Percentiles rank a stretch among this genome's conserved stretches.
phyloP scores from a whole-genome alignment of 1,140 invertebrate genomes.

The Zelostemma sp. region DNA sequence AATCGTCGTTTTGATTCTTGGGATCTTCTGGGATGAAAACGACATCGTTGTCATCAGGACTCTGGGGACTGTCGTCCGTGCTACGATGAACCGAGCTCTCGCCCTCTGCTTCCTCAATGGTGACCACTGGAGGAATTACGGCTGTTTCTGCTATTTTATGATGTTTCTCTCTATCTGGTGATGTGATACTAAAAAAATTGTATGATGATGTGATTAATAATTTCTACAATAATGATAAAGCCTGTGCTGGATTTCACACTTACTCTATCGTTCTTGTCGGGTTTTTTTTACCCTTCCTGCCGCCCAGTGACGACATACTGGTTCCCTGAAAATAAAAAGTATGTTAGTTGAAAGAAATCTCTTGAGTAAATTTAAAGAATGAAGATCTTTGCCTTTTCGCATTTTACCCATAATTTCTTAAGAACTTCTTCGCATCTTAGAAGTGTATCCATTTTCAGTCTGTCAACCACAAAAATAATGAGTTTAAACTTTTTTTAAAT shows the following conservation, averaged over 20 bases:
- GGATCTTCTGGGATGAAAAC: conserved; percentile 15
- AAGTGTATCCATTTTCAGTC: conserved; percentile 76
- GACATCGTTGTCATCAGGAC: conserved; percentile 22
- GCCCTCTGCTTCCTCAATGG: not conserved
- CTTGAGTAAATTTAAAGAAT: not conserved
- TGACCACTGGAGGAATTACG: conserved; percentile 1
- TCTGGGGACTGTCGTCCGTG: conserved; percentile 16
- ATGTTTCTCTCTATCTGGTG: not conserved
- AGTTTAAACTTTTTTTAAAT: conserved; percentile 5
- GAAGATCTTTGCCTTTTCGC: conserved; percentile 70
- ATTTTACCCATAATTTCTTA: conserved; percentile 74
- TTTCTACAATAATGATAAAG: not conserved
- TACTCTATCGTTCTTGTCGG: no score
- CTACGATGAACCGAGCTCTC: conserved; percentile 35
- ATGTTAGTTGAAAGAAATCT: not conserved
- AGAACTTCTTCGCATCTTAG: conserved; percentile 76
- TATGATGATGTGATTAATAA: no score
- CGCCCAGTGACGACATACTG: not conserved
- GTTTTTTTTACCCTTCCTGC: not conserved
- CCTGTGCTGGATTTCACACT: no score
- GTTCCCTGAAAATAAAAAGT: not conserved
- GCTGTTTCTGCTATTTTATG: not conserved
- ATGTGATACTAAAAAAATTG: not conserved
- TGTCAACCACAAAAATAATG: conserved; percentile 47
- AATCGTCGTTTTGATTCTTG: conserved; percentile 4